Percentiles rank a stretch among this genome's conserved stretches.
These are phyloP conservation scores for Physocephala rufipes DNA, from an alignment of 2,888 invertebrate species.

Conservation along the genomic window DNA sequence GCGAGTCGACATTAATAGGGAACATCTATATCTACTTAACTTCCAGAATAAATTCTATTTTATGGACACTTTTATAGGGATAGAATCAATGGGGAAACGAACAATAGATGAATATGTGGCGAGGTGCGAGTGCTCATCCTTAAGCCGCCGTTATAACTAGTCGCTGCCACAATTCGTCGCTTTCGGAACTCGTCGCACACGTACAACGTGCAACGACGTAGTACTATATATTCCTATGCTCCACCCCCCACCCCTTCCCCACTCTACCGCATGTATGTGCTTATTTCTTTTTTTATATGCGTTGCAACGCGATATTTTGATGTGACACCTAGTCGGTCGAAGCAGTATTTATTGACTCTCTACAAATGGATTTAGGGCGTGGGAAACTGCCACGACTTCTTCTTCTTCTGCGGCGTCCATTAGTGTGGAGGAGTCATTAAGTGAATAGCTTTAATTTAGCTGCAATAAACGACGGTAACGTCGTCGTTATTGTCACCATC, in stretches of 20 bases:
- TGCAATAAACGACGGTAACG: constrained; percentile 11
- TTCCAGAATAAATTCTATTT: constrained; percentile 20
- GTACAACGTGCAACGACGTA: too few species aligned
- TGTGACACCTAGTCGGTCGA: constrained; percentile 28
- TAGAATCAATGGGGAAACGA: constrained; percentile 18
- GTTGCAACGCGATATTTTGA: too few species aligned
- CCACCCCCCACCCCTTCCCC: not conserved
- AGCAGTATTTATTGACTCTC: constrained; percentile 20
- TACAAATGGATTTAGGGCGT: constrained; percentile 26
- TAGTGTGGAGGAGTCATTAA: constrained; percentile 33
- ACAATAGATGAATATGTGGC: too few species aligned
- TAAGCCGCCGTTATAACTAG: too few species aligned
- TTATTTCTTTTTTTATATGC: constrained; percentile 23
- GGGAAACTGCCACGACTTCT: constrained; percentile 26
- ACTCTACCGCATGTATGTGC: not conserved
- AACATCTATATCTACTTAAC: not conserved
- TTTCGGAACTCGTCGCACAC: too few species aligned
- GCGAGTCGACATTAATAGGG: constrained; percentile 1
- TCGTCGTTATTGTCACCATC: not conserved
- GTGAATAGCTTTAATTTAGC: constrained; percentile 1
- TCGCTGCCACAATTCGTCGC: too few species aligned
- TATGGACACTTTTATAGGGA: constrained; percentile 34
- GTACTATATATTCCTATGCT: too few species aligned
- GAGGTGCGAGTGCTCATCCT: not conserved
- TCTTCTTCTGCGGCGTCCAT: constrained; percentile 14